These are phyloP conservation scores for Tortrix viridana DNA, from an alignment of 2,888 invertebrate genomes.

Conservation along the genomic window DNA sequence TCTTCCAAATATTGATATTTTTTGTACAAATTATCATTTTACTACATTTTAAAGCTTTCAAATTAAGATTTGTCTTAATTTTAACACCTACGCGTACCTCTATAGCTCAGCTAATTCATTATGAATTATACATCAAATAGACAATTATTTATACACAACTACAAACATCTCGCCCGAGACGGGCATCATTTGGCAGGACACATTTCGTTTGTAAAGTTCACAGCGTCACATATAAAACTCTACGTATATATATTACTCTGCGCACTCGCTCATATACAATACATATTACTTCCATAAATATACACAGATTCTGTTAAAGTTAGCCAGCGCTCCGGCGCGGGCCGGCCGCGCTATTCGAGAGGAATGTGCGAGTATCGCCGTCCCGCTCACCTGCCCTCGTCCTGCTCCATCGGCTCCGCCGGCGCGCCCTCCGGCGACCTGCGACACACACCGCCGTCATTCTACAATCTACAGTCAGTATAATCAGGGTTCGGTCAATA, in stretches of 20 bases:
- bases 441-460: conserved; percentile 30
- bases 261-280: conserved; percentile 15
- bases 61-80: conserved; percentile 74
- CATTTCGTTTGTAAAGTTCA: conserved; percentile 50
- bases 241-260: conserved; percentile 1
- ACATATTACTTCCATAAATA: conserved; percentile 40
- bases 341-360: conserved; percentile 32
- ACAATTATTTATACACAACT: conserved; percentile 50
- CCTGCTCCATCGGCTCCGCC: conserved; percentile 94
- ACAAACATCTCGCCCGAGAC: conserved; percentile 53
- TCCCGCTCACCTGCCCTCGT: conserved; percentile 88
- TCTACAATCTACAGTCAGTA: too few relatives aligned
- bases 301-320: conserved; percentile 43
- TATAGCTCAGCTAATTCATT: conserved; percentile 57
- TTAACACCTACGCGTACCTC: conserved; percentile 58
- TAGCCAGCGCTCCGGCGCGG: conserved; percentile 35
- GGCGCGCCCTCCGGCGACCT: conserved; percentile 87
- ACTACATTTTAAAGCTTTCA: conserved; percentile 78
- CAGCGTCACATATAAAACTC: conserved; percentile 34
- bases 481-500: too few relatives aligned
- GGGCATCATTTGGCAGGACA: conserved; percentile 55
- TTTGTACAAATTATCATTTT: conserved; percentile 69
- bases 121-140: conserved; percentile 55
- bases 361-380: conserved; percentile 44
- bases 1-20: conserved; percentile 54